Evolutionary conservation across 2,797 vertebrate genomes (phyloP), one percentile per base, ranked within the genome.

Genomic region (Pseudochromis fuscus): DNA sequence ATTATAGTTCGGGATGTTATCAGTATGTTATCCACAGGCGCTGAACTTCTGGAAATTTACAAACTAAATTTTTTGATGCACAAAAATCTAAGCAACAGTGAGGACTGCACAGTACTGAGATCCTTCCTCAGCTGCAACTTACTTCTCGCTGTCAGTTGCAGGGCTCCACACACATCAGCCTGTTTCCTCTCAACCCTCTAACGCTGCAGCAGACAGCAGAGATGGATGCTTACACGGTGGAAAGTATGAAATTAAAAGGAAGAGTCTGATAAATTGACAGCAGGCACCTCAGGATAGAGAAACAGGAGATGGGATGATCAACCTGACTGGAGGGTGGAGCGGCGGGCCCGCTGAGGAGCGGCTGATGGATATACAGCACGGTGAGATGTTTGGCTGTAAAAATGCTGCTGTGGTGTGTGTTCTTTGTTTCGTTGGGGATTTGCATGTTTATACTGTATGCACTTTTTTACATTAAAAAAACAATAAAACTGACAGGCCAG

Each of bases 231-330:
- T 87, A 87, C 88, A 81, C 81, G 27, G 87, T 81, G 81, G 86
- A 92, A 92, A 90, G 87, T 79, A 53, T 66, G 69, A 86, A 93
- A 93, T 91, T 91, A 91, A 91, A 92, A 92, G 87, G 81, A 85
- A 81, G 71, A 73, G 83, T 84, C 78, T 82, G 87, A 87, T 84
- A 88, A 91, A 91, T 81, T 91, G 90, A 91, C 90, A 92, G 87
- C 80, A 86, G 81, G 85, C 83, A 90, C 89, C 90, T 89, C 84
- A 85, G 90, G 89, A 92, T 77, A 87, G 77, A 87, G 87, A 79
- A 46, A 77, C 77, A 77, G 84, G 81, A 88, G 88, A 88, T 70
- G 79, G 84, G 86, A 86, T 72, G 81, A 87, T 86, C 80, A 83
- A 72, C 81, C 80, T 82, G 82, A 90, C 85, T 84, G 59, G 63